Evolutionary conservation across 2,888 invertebrate genomes (phyloP), one percentile per base, ranked within the genome.

Genomic region (Xestia c-nigrum): DNA sequence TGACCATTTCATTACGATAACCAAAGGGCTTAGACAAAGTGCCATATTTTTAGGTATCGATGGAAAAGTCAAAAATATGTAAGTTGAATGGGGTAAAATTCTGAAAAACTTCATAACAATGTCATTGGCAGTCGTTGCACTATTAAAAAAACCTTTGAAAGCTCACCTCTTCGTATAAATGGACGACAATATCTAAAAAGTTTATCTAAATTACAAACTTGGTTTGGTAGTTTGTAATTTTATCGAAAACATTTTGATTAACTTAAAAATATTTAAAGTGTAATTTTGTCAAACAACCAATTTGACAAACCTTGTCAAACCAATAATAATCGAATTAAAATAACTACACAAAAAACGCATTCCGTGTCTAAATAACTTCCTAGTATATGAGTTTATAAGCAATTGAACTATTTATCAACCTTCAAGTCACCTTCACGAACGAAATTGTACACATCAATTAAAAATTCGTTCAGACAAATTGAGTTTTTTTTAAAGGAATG

Each of bases 371-470:
- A 88, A 85, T 81, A 81, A 88, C 88, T 88, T 88, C 88, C 88
- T 84, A 40, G 59, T 59, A 14, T 43, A 14, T n/a, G 43, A n/a
- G 43, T 43, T 64, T 43, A 16, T 64, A n/a, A 78, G 74, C 80
- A 86, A 87, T 88, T 90, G 87, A 88, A 89, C 87, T 78, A 88
- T 84, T 83, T 88, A 67, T 70, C 80, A 87, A 83, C 91, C 91
- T 90, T 88, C 76, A 78, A 67, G 78, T 68, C 77, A 82, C 91
- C 91, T 90, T 85, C 80, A 77, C 63, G 50, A 76, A 87, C 76
- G 84, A 84, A 86, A 84, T 87, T 81, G 75, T 73, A 79, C 65
- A 75, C 73, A 73, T 76, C 78, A 73, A 85, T 86, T 78, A 78
- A 86, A 66, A 50, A 74, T 47, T 71, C 71, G 67, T 78, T 75